Evolutionary conservation across 2,113 vertebrate genomes (phyloP).

Genomic region (Shinisaurus crocodilurus): DNA sequence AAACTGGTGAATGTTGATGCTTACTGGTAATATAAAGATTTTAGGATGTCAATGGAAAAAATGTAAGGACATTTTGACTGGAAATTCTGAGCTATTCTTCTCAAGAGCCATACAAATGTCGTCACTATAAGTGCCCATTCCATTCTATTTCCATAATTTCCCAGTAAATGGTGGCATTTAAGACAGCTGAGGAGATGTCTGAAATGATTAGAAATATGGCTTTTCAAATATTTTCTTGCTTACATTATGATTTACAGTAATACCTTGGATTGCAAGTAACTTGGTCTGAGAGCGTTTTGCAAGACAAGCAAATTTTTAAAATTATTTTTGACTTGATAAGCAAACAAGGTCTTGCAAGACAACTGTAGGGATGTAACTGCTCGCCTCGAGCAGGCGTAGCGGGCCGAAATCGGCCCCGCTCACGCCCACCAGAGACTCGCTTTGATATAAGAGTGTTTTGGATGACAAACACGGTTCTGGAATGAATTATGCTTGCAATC

Average conservation of each 20-base stretch:
- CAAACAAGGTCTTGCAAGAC: too few species aligned
- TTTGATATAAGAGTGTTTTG: too few species aligned
- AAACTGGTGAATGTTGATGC: not conserved
- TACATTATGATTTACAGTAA: not conserved
- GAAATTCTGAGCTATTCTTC: slow-evolving; percentile 1
- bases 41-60: not conserved
- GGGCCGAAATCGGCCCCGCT: too few species aligned
- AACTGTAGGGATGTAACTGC: too few species aligned
- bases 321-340: too few species aligned
- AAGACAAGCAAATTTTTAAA: too few species aligned
- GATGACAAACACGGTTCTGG: too few species aligned
- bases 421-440: too few species aligned
- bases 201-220: not conserved
- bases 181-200: not conserved
- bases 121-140: not conserved
- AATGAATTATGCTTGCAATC: too few species aligned
- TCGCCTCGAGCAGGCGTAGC: too few species aligned
- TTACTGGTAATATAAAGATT: not conserved
- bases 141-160: slow-evolving; percentile 1
- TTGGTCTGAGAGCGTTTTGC: too few species aligned
- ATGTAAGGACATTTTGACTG: not conserved
- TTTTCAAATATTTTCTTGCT: not conserved
- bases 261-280: too few species aligned
- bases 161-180: not conserved
- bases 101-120: not conserved